These are phyloP conservation scores for Protobothrops mucrosquamatus DNA, from an alignment of 2,113 vertebrate species.

Conservation along the genomic window DNA sequence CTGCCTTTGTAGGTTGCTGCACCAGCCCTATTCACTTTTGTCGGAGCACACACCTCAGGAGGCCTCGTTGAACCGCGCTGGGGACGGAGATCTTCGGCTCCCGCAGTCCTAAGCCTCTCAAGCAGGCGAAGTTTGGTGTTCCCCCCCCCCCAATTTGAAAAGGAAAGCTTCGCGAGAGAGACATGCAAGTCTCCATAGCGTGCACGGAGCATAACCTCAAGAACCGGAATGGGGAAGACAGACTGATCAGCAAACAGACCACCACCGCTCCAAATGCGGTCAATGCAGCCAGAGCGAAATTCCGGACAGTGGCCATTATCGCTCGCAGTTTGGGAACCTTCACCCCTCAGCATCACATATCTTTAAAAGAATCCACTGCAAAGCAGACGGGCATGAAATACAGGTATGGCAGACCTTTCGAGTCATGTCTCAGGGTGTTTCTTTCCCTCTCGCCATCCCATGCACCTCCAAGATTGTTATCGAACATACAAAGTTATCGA, in stretches of 20 bases:
- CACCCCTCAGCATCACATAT: slow-evolving; percentile 95
- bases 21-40: slow-evolving; percentile 12
- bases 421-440: slow-evolving; percentile 2
- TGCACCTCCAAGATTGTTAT: background rate
- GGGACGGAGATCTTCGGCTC: slow-evolving; percentile 1
- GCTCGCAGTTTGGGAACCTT: slow-evolving; percentile 95
- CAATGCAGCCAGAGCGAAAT: slow-evolving; percentile 92
- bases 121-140: slow-evolving; percentile 51
- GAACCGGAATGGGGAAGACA: slow-evolving; percentile 90
- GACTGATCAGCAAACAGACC: slow-evolving; percentile 89
- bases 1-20: slow-evolving; percentile 14
- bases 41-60: background rate
- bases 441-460: background rate
- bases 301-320: slow-evolving; percentile 97
- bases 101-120: slow-evolving; percentile 23
- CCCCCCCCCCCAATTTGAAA: background rate
- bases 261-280: slow-evolving; percentile 89
- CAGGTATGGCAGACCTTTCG: slow-evolving; percentile 78
- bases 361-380: slow-evolving; percentile 96
- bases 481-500: background rate
- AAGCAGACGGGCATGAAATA: slow-evolving; percentile 99
- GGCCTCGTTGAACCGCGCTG: background rate
- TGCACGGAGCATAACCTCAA: slow-evolving; percentile 98
- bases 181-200: slow-evolving; percentile 99
- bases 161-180: slow-evolving; percentile 47